Evolutionary conservation across 2,888 invertebrate species (phyloP).

Genomic region (Neocrepidodera transversa): DNA sequence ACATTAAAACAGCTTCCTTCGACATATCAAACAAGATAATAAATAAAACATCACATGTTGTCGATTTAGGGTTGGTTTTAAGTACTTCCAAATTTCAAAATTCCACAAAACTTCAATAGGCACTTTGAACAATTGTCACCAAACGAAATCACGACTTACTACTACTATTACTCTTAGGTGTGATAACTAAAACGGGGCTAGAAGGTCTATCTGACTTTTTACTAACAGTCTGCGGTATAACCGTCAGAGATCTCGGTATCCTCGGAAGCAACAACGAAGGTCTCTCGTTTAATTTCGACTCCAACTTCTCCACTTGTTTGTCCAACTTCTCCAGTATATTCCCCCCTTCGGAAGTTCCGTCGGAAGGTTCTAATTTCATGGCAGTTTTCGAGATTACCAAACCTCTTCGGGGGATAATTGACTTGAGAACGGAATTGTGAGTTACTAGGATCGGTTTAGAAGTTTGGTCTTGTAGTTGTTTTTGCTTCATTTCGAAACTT

Average conservation of each 20-base stretch:
- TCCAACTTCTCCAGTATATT: conserved; percentile 60
- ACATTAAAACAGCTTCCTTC: too few species aligned
- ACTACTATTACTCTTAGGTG: conserved; percentile 46
- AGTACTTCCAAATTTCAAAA: conserved; percentile 22
- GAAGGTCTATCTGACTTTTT: conserved; percentile 52
- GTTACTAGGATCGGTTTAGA: conserved; percentile 38
- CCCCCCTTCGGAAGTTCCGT: conserved; percentile 43
- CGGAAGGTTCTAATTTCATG: conserved; percentile 35
- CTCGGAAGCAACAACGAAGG: conserved; percentile 70
- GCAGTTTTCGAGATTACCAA: conserved; percentile 54
- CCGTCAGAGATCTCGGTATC: conserved; percentile 82
- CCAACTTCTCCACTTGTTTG: conserved; percentile 61
- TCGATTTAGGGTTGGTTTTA: too few species aligned
- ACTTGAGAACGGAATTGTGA: conserved; percentile 49
- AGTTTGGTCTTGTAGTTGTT: conserved; percentile 66
- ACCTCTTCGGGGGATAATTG: conserved; percentile 50
- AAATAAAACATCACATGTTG: too few species aligned
- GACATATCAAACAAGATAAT: too few species aligned
- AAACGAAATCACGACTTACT: conserved; percentile 54
- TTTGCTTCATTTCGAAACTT: conserved; percentile 62
- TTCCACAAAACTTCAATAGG: conserved; percentile 39
- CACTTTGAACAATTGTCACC: conserved; percentile 52
- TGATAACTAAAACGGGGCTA: conserved; percentile 54
- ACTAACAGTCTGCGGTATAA: conserved; percentile 73
- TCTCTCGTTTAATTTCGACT: conserved; percentile 53